phyloP scores from a whole-genome alignment of 2,888 invertebrate genomes.

The Hirtodrosophila cameraria region DNA sequence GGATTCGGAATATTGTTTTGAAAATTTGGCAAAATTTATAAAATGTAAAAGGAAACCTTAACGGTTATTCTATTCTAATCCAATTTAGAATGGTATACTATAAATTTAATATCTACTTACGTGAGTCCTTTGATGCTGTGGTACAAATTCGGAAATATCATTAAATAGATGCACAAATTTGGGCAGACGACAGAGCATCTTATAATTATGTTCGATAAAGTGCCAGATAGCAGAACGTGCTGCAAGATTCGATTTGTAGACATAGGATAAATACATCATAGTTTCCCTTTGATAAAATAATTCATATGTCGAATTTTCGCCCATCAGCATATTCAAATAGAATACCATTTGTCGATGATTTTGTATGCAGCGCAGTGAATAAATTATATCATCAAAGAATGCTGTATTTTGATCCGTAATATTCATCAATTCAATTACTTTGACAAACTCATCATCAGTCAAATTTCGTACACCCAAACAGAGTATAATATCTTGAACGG shows the following conservation, averaged over 20 bases:
- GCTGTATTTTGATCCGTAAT: conserved; percentile 45
- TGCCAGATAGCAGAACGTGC: conserved; percentile 73
- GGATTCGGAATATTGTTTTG: too few species aligned
- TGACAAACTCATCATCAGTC: conserved; percentile 69
- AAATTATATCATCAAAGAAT: conserved; percentile 77
- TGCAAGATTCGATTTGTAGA: conserved; percentile 71
- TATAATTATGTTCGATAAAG: conserved; percentile 76
- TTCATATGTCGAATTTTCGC: conserved; percentile 70
- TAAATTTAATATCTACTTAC: conserved; percentile 63
- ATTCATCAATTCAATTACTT: conserved; percentile 58
- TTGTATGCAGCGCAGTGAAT: conserved; percentile 76
- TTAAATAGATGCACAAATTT: conserved; percentile 73
- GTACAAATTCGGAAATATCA: conserved; percentile 71
- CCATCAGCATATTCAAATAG: conserved; percentile 74
- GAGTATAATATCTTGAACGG: conserved; percentile 62
- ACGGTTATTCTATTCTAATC: too few species aligned
- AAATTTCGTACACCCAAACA: conserved; percentile 76
- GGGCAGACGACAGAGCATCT: conserved; percentile 57
- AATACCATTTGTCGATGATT: conserved; percentile 64
- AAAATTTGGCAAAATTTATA: too few species aligned
- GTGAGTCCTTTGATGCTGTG: conserved; percentile 46
- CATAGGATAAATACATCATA: conserved; percentile 72
- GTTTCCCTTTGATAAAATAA: conserved; percentile 69
- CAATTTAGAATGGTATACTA: too few species aligned
- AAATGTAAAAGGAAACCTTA: too few species aligned